Evolutionary conservation across 2,113 vertebrate species (phyloP), one percentile per base, ranked within the genome.

Genomic region (Opisthocomus hoazin): DNA sequence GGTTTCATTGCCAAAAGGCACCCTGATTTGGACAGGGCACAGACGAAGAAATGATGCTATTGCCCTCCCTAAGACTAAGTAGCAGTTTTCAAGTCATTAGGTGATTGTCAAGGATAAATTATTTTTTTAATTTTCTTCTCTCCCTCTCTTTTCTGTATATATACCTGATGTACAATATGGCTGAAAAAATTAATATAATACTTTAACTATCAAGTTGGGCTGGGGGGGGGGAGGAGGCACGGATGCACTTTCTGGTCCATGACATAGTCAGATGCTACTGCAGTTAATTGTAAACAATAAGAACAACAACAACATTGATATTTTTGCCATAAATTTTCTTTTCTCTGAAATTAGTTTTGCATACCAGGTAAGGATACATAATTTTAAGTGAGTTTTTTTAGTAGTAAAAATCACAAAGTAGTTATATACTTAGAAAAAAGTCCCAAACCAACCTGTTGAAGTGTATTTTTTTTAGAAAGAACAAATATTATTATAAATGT

Each of bases 141-240:
- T 61, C 21, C 56, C 12, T 70, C 26, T 70, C 8, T 57, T 77
- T 76, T 75, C 60, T 22, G 4, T 54, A 27, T 53, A 46, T n/a
- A 65, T 29, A 53, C 3, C 5, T 80, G 21, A 68, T 54, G 75
- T 17, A 66, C 8, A 68, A 41, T 34, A 36, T 46, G 14, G 3
- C 34, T 61, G 26, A 48, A 68, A 68, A 80, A 69, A 48, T 48
- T 1, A 56, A 77, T 63, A 37, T 26, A 48, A 50, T 63, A 41
- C 11, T 34, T 39, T 34, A 43, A 65, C 46, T 66, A 73, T 41
- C 12, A 57, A 48, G 14, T 58, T 3, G 4, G 11, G 15, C 9
- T 14, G 7, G 3, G 11, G 5, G 6, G 21, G 5, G 7, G 8
- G n/a, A n/a, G n/a, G n/a, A n/a, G n/a, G n/a, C n/a, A n/a, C n/a